Evolutionary conservation across 2,888 invertebrate species (phyloP).

Genomic region (Flabesymbios commensalis): DNA sequence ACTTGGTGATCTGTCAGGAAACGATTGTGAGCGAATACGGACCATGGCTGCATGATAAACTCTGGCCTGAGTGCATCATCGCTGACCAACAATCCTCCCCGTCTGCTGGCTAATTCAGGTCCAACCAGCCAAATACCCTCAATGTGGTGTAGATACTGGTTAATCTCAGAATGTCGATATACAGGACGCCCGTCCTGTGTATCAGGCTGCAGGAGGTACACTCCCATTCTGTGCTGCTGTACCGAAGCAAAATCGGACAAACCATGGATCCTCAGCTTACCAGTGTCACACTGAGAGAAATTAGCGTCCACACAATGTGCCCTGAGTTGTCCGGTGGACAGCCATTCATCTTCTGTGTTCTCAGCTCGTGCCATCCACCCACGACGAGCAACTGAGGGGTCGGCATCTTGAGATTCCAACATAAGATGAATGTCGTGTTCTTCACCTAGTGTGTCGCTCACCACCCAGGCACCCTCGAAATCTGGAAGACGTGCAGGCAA

Average conservation of each 20-base stretch:
- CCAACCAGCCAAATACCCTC: conserved; percentile 17
- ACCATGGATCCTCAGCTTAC: conserved; percentile 2
- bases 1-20: too few species aligned
- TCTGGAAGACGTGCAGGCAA: too few species aligned
- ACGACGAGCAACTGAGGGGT: too few species aligned
- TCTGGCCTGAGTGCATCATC: conserved; percentile 12
- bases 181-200: conserved; percentile 12
- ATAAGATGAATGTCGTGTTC: too few species aligned
- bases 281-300: conserved; percentile 9
- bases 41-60: conserved; percentile 12
- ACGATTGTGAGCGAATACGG: background rate
- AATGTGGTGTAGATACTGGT: conserved; percentile 7
- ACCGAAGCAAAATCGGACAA: background rate
- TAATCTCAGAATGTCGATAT: conserved; percentile 5
- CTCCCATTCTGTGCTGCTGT: conserved; percentile 4
- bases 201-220: conserved; percentile 1
- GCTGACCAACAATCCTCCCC: conserved; percentile 11
- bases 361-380: too few species aligned
- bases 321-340: background rate
- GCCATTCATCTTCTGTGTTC: background rate
- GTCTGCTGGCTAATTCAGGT: conserved; percentile 7
- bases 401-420: too few species aligned
- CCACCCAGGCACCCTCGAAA: too few species aligned
- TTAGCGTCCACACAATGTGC: conserved; percentile 4
- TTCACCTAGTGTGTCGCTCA: too few species aligned